Evolutionary conservation across 1,140 invertebrate species (phyloP), one percentile per base, ranked within the genome.

Genomic region (Nasonia vitripennis): DNA sequence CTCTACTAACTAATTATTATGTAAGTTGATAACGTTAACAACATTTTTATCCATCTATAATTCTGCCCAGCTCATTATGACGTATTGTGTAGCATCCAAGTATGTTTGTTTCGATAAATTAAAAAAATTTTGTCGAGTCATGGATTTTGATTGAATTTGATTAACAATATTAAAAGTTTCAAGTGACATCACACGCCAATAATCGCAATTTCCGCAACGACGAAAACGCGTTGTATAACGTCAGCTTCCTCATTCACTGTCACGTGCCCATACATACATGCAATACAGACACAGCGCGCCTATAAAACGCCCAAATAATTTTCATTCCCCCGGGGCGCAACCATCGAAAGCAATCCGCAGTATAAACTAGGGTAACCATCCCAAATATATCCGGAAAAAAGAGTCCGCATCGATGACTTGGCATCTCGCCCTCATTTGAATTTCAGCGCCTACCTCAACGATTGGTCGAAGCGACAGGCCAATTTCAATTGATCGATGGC

Each of bases 401-500:
- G 55, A 20, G 6, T 51, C 48, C 5, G 20, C 17, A 3, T 6
- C 55, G 55, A 62, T 62, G 55, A 62, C 55, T 71, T 71, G 68
- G 68, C 68, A 27, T 10, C 12, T 34, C 27, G 68, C 68, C 68
- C 68, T 27, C 1, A 34, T 71, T 71, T 27, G 68, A 71, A 71
- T 71, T 62, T 71, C 23, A 71, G 68, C 68, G 27, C 11, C 23
- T 27, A 14, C 3, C 3, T 12, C 68, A 5, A 14, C 10, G n/a
- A 41, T n/a, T n/a, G 37, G 37, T 17, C 45, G 20, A 12, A 2
- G 2, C 55, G 14, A 79, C 73, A 81, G 34, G 78, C 34, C 34
- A 70, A 68, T 55, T 75, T 62, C 45, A 71, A 73, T 77, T 62
- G 77, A 75, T 88, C 88, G 86, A 88, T 81, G 81, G 48, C 77